Base-by-base conservation (phyloP, 2,888 invertebrate species). In the Danaus chrysippus region DNA sequence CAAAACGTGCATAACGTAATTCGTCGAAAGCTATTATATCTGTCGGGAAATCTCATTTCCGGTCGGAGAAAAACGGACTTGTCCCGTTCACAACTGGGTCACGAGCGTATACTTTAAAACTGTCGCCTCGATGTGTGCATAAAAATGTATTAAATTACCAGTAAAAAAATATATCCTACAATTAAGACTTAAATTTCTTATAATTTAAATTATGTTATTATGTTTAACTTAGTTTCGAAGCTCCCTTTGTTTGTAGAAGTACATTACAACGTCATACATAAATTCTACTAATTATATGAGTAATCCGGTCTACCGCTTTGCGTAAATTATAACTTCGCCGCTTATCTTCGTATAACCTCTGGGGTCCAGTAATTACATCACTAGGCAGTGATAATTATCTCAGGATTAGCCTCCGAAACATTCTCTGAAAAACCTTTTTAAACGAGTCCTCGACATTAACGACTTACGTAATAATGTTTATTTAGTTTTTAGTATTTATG, bases 41-140 rank as follows among this genome's bases (percentile, higher is more conserved):
- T 80, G 82, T 77, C 81, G 79, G 84, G 80, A 87, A 86, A 89
- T 88, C 87, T 87, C 85, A 88, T 89, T 88, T 87, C 87, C 88
- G 78, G 79, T 80, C 72, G 78, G 79, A 82, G 83, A 86, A 86
- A 87, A 87, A 82, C 79, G 83, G 80, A 78, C 83, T 77, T 74
- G 70, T 54, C 15, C 43, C 23, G 12, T 53, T 56, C 57, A 53
- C 43, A 64, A 58, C 46, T 52, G 53, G 59, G 62, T 59, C 61
- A 58, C 52, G 57, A 54, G 71, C 17, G 23, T 34, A 17, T 17
- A 17, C 17, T 49, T 49, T 49, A 49, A 49, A 17, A 49, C 17
- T 17, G 15, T 49, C 15, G 17, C 17, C 17, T 49, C 10, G 17
- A 49, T 3, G 13, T 46, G 13, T 46, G 46, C 17, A 49, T 49